phyloP scores from a whole-genome alignment of 2,888 invertebrate genomes.

The Acholoe squamosa region DNA sequence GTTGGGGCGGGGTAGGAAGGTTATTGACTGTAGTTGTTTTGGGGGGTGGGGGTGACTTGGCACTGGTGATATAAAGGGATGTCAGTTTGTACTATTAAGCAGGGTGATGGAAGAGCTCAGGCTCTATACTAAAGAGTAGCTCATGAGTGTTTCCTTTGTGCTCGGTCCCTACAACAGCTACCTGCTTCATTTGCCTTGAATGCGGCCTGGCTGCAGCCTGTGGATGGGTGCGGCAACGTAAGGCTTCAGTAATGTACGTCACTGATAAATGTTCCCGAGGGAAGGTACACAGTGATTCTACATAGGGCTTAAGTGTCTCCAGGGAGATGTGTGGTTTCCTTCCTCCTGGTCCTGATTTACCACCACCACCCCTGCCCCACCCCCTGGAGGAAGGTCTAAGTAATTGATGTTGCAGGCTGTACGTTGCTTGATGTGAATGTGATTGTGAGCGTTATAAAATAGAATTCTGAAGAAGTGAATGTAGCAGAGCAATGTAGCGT shows the following conservation, averaged over 20 bases:
- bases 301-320: too few species aligned
- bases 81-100: background rate
- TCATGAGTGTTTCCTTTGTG: background rate
- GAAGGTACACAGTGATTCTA: background rate
- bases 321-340: too few species aligned
- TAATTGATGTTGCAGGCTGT: too few species aligned
- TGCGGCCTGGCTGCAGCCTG: background rate
- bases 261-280: background rate
- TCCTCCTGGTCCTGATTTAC: slow-evolving; percentile 7
- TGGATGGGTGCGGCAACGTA: background rate
- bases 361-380: background rate
- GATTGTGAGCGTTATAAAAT: too few species aligned
- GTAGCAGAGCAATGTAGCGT: too few species aligned
- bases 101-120: background rate
- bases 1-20: background rate
- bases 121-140: background rate
- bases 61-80: background rate
- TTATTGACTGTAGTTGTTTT: background rate
- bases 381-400: too few species aligned
- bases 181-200: background rate
- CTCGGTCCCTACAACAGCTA: background rate
- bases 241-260: slow-evolving; percentile 11
- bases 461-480: too few species aligned
- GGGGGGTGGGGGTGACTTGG: too few species aligned
- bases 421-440: too few species aligned